These are phyloP conservation scores for Hyphantria cunea DNA, from an alignment of 1,140 invertebrate genomes.

Conservation along the genomic window DNA sequence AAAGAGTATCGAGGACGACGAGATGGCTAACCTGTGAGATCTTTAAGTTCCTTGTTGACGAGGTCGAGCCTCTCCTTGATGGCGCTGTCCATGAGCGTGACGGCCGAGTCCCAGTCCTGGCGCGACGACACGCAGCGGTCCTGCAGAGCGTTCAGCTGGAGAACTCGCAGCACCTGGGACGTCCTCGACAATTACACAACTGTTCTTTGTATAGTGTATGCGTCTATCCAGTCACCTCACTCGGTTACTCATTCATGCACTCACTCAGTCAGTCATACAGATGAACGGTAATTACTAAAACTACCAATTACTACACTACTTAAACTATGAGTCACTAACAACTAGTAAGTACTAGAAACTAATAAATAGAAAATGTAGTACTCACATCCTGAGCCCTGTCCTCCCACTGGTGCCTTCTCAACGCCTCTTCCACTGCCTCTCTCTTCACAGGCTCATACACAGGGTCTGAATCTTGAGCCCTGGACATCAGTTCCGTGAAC, in stretches of 20 bases:
- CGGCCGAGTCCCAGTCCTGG: slow-evolving; percentile 96
- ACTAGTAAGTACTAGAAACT: no score
- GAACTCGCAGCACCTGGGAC: slow-evolving; percentile 90
- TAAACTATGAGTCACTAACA: no score
- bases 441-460: slow-evolving; percentile 96
- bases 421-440: slow-evolving; percentile 92
- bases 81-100: slow-evolving; percentile 93
- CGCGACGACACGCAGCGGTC: slow-evolving; percentile 96
- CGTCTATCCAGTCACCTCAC: no score
- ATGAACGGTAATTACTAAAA: no score
- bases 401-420: slow-evolving; percentile 94
- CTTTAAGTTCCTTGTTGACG: slow-evolving; percentile 86
- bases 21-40: slow-evolving; percentile 81
- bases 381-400: slow-evolving; percentile 82
- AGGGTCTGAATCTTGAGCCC: slow-evolving; percentile 89
- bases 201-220: no score
- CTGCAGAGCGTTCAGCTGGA: slow-evolving; percentile 97
- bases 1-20: no score
- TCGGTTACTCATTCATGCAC: no score
- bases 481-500: slow-evolving; percentile 90
- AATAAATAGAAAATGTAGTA: not conserved
- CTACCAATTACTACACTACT: no score
- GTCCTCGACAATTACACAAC: no score
- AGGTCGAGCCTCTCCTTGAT: slow-evolving; percentile 89
- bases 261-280: no score